Evolutionary conservation across 2,113 vertebrate species (phyloP).

Genomic region (Aplodontia rufa): DNA sequence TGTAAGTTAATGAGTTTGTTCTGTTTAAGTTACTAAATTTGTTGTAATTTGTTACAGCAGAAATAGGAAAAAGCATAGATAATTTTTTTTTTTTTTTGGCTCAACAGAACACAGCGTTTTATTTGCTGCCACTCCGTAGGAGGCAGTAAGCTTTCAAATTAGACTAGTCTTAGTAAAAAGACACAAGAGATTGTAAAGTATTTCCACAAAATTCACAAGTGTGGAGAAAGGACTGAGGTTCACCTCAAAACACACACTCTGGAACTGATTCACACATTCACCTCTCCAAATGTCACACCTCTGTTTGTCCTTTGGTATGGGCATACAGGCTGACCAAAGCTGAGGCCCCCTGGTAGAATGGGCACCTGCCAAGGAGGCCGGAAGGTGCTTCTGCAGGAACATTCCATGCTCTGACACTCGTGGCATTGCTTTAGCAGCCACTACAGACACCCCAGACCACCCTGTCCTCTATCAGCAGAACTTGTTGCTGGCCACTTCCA

Average conservation of each 20-base stretch:
- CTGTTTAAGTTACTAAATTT: background rate
- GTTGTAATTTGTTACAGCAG: background rate
- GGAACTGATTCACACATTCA: no score
- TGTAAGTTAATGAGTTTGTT: background rate
- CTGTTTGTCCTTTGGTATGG: background rate
- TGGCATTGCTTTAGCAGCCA: slow-evolving; percentile 49
- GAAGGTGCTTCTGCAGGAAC: background rate
- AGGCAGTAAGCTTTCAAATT: no score
- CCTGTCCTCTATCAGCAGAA: slow-evolving; percentile 31
- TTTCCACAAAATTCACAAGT: no score
- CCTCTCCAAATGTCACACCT: background rate
- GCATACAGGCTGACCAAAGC: background rate
- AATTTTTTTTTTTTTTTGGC: no score
- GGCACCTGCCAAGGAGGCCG: background rate
- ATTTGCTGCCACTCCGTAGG: no score
- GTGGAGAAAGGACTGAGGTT: no score
- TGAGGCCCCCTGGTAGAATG: slow-evolving; percentile 54
- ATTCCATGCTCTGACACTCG: background rate
- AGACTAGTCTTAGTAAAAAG: no score
- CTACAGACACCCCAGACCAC: background rate
- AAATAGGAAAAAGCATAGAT: background rate
- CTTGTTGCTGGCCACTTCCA: slow-evolving; percentile 18
- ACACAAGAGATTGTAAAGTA: no score
- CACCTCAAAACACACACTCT: no score
- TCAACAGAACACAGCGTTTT: no score